Evolutionary conservation across 2,797 vertebrate genomes (phyloP), one percentile per base, ranked within the genome.

Genomic region (Pyrocephalus nanus): DNA sequence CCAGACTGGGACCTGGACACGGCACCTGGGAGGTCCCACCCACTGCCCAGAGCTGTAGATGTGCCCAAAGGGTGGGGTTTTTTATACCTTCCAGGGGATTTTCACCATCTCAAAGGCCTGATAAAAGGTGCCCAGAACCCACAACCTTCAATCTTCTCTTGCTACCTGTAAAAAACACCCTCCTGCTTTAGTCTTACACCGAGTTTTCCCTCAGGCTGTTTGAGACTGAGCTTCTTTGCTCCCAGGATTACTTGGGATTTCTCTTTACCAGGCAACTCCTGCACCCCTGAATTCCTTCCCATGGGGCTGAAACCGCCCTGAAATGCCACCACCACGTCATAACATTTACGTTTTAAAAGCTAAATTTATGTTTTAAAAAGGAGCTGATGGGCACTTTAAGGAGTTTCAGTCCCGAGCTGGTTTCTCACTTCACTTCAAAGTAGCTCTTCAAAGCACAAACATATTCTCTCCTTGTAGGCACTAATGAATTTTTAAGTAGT

Each of bases 401-500:
- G 34, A 43, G 67, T 57, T 74, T 78, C 6, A 0, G 47, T 40
- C 64, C 50, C 0, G 6, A 76, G 45, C 23, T 40, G 23, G 36
- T n/a, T 76, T 90, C 69, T 86, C 17, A 4, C 50, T 57, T 78
- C 38, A 67, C 81, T 88, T 90, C 88, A 64, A 92, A 94, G 82
- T 0, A 54, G 4, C 8, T 38, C 69, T 48, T 62, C 90, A 79
- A 95, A 92, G 93, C 21, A 3, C 65, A 45, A 54, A 82, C 21
- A 22, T 34, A 38, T 20, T 90, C 79, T n/a, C 82, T 80, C 92
- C 65, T 51, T n/a, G 93, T 29, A 83, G 65, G 70, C 88, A 72
- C 85, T 94, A 93, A 95, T 66, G 94, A 92, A 94, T 92, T 92
- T 95, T 82, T 92, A 91, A 96, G 92, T 47, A 71, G 95, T 27